A percentile compares a stretch with the other conserved stretches of the same genome.
Evolutionary conservation across 2,797 vertebrate species (phyloP).

Genomic region (Sparus aurata): DNA sequence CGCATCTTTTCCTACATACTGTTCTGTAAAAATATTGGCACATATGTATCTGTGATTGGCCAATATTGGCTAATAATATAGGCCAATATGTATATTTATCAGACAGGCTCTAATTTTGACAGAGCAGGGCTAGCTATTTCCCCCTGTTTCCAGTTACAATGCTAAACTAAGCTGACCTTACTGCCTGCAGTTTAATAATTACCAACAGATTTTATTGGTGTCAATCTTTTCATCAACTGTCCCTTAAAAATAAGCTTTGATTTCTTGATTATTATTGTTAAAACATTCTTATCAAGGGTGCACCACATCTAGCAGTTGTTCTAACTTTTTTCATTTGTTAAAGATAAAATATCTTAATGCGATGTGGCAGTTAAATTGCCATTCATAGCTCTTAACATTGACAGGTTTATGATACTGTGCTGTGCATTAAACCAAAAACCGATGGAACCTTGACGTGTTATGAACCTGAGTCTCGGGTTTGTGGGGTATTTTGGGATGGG

Average conservation of each 20-base stretch:
- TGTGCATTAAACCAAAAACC: background rate
- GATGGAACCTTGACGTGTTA: background rate
- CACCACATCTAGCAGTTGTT: background rate
- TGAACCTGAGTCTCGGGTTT: background rate
- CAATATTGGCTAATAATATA: no score
- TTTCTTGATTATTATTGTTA: background rate
- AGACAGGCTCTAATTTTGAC: no score
- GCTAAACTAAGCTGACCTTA: slow-evolving; percentile 10
- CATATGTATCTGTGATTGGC: no score
- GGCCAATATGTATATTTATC: no score
- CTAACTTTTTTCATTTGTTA: background rate
- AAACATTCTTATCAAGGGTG: background rate
- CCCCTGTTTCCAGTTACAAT: background rate
- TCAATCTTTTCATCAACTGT: background rate
- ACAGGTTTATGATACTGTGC: background rate
- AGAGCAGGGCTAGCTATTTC: background rate
- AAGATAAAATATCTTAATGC: background rate
- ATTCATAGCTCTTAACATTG: background rate
- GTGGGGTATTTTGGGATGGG: slow-evolving; percentile 30
- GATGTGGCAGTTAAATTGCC: background rate
- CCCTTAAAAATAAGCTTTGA: background rate
- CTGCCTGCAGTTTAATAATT: background rate
- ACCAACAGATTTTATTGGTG: background rate
- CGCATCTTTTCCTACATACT: no score
- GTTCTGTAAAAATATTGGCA: no score